Conservation (phyloP, 2,113 vertebrate genomes). For the Chitala chitala region DNA sequence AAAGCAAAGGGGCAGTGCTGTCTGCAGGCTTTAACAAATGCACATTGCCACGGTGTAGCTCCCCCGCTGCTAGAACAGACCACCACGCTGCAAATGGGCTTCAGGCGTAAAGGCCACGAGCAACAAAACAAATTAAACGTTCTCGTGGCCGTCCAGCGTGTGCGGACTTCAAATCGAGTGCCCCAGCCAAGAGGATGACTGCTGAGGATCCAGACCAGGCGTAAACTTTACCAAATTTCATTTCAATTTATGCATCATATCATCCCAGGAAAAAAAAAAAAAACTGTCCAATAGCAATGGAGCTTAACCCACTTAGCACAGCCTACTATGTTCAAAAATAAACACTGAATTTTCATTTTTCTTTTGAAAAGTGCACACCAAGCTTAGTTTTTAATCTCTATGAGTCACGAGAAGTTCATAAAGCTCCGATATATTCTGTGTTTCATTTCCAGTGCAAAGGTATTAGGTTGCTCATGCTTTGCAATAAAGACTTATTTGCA, state of each 20-base stretch:
- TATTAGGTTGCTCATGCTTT: slow-evolving; percentile 12
- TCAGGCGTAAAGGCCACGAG: not conserved
- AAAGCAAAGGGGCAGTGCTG: too few relatives aligned
- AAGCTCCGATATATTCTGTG: slow-evolving; percentile 9
- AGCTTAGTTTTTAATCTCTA: slow-evolving; percentile 4
- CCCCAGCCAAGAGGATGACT: not conserved
- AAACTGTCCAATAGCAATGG: too few relatives aligned
- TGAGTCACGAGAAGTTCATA: slow-evolving; percentile 17
- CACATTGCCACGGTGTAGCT: not conserved
- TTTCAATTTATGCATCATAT: too few relatives aligned
- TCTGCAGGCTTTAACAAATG: not conserved
- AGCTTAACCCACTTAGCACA: too few relatives aligned
- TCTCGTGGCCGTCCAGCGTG: not conserved
- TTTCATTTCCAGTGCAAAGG: slow-evolving; percentile 15
- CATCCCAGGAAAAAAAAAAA: too few relatives aligned
- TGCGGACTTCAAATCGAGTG: not conserved
- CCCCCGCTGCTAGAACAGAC: not conserved
- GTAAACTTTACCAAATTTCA: too few relatives aligned
- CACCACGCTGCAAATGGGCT: not conserved
- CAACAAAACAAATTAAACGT: not conserved
- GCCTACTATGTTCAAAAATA: slow-evolving; percentile 12
- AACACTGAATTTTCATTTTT: slow-evolving; percentile 4
- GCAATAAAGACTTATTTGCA: slow-evolving; percentile 17
- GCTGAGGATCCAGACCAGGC: too few relatives aligned
- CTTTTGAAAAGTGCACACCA: slow-evolving; percentile 15